Evolutionary conservation across 2,888 invertebrate genomes (phyloP).

Genomic region (Limnephilus auricula): DNA sequence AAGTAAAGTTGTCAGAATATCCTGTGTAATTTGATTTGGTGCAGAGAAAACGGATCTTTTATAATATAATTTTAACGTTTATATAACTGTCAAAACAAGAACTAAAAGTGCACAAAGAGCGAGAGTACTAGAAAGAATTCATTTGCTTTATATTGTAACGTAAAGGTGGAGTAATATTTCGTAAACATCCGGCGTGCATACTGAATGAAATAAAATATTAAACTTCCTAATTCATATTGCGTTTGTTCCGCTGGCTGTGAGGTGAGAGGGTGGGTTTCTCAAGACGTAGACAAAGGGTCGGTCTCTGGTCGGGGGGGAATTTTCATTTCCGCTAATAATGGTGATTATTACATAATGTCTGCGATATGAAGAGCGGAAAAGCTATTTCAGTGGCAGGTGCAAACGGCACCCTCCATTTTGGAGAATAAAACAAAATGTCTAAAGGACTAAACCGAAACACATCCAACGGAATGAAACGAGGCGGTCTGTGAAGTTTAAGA

Average conservation of each 20-base stretch:
- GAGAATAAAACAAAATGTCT: slow-evolving; percentile 60
- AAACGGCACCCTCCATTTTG: slow-evolving; percentile 56
- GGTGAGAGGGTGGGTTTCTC: not conserved
- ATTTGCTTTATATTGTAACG: not conserved
- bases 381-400: slow-evolving; percentile 60
- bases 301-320: slow-evolving; percentile 49
- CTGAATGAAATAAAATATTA: slow-evolving; percentile 39
- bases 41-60: not conserved
- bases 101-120: not conserved
- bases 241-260: not conserved
- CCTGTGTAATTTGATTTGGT: not conserved
- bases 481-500: slow-evolving; percentile 1
- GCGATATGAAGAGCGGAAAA: slow-evolving; percentile 53
- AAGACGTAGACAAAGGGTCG: slow-evolving; percentile 45
- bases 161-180: not conserved
- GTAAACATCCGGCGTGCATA: not conserved
- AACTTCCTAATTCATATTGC: slow-evolving; percentile 51
- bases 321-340: slow-evolving; percentile 65
- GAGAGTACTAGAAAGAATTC: not conserved
- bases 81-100: not conserved
- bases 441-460: slow-evolving; percentile 53
- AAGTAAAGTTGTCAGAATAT: not conserved
- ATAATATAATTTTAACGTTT: not conserved
- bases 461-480: slow-evolving; percentile 14
- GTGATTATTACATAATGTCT: slow-evolving; percentile 61